These are phyloP conservation scores for Anguilla pacifica DNA, from an alignment of 2,797 vertebrate species.

Conservation along the genomic window DNA sequence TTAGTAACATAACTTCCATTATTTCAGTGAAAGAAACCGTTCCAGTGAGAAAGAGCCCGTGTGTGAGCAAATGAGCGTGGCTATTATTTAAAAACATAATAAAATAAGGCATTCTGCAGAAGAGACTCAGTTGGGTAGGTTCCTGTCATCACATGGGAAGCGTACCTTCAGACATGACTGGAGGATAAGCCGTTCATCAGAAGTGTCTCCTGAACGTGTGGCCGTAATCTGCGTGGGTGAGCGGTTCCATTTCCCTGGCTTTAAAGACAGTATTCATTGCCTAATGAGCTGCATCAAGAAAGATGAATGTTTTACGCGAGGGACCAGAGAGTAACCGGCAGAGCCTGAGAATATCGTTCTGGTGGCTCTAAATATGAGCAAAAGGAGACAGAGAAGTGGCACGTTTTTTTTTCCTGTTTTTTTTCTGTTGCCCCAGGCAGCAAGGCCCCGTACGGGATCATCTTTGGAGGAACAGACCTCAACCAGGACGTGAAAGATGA, in stretches of 20 bases:
- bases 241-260: neutral
- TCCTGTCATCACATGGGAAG: neutral
- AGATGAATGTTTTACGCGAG: slow-evolving; percentile 16
- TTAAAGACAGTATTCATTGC: slow-evolving; percentile 38
- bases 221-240: slow-evolving; percentile 6
- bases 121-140: neutral
- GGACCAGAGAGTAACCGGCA: neutral
- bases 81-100: neutral
- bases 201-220: neutral
- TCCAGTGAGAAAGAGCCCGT: neutral
- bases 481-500: slow-evolving; percentile 89
- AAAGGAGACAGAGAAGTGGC: slow-evolving; percentile 2
- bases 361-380: slow-evolving; percentile 10
- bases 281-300: slow-evolving; percentile 8
- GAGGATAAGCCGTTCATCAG: slow-evolving; percentile 21
- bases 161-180: slow-evolving; percentile 7
- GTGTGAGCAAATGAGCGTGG: neutral
- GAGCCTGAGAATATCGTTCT: neutral
- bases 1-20: neutral
- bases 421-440: slow-evolving; percentile 69
- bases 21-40: neutral
- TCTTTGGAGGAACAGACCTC: slow-evolving; percentile 95
- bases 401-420: neutral
- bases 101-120: neutral
- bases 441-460: slow-evolving; percentile 82